These are phyloP conservation scores for Drosophila bunnanda DNA, from an alignment of 2,888 invertebrate species.

Conservation along the genomic window DNA sequence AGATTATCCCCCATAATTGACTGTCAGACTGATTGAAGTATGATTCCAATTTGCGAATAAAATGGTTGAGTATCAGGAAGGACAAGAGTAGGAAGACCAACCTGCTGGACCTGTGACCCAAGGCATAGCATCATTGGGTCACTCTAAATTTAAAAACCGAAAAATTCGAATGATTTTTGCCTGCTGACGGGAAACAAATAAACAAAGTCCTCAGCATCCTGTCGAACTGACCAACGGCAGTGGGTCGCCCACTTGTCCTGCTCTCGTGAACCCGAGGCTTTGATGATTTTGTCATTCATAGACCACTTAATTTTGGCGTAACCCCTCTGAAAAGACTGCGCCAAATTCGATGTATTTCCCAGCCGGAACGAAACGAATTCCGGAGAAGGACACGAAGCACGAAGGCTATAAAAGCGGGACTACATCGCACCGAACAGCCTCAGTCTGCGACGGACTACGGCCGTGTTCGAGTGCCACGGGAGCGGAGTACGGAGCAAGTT, in stretches of 20 bases:
- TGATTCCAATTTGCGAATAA: slow-evolving; percentile 29
- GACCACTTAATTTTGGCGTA: slow-evolving; percentile 68
- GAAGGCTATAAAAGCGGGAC: slow-evolving; percentile 61
- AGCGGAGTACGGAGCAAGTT: slow-evolving; percentile 16
- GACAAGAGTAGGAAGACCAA: slow-evolving; percentile 2
- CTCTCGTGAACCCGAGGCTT: slow-evolving; percentile 19
- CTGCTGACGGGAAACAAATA: slow-evolving; percentile 24
- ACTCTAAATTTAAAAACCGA: slow-evolving; percentile 47
- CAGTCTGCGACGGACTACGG: slow-evolving; percentile 57
- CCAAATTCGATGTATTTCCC: neutral
- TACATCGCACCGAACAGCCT: slow-evolving; percentile 30
- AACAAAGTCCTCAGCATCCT: slow-evolving; percentile 36
- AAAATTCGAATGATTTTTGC: slow-evolving; percentile 34
- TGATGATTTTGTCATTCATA: slow-evolving; percentile 54
- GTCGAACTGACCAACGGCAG: slow-evolving; percentile 29
- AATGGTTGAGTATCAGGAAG: slow-evolving; percentile 20
- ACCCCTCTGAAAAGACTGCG: neutral
- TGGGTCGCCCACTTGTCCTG: slow-evolving; percentile 15
- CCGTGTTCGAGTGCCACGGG: slow-evolving; percentile 22
- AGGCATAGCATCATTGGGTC: slow-evolving; percentile 22
- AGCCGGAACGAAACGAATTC: slow-evolving; percentile 55
- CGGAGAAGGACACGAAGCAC: slow-evolving; percentile 47
- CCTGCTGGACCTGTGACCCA: neutral
- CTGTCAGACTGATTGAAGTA: slow-evolving; percentile 30
- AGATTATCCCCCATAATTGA: slow-evolving; percentile 31